A percentile compares a stretch with the other conserved stretches of the same genome.
Evolutionary conservation across 2,888 invertebrate genomes (phyloP).

Genomic region (Punctoribates punctum): DNA sequence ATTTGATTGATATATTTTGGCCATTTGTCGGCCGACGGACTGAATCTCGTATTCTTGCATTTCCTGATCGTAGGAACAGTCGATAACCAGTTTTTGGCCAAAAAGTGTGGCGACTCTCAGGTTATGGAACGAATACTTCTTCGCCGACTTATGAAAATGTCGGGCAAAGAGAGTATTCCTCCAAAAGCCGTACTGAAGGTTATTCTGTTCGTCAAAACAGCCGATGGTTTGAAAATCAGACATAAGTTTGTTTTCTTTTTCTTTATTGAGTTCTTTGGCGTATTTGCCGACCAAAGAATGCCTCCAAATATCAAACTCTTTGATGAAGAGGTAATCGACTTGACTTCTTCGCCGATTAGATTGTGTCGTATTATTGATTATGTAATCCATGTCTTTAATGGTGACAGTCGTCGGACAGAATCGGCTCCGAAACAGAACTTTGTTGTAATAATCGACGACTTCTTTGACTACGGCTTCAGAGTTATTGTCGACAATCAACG

Average conservation of each 20-base stretch:
- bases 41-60: constrained; percentile 40
- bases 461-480: not conserved
- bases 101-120: constrained; percentile 22
- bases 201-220: constrained; percentile 22
- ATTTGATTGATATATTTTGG: constrained; percentile 33
- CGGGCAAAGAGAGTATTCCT: constrained; percentile 31
- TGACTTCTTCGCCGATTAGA: not conserved
- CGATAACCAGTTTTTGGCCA: constrained; percentile 40
- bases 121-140: not conserved
- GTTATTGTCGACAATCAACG: not conserved
- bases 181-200: constrained; percentile 40
- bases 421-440: not conserved
- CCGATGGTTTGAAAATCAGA: constrained; percentile 24
- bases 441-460: constrained; percentile 2
- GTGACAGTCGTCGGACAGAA: not conserved
- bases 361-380: not conserved
- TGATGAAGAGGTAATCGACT: constrained; percentile 31
- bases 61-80: constrained; percentile 32
- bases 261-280: not conserved
- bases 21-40: constrained; percentile 35
- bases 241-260: not conserved
- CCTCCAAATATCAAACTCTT: constrained; percentile 37
- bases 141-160: not conserved
- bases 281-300: not conserved
- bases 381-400: constrained; percentile 32